Evolutionary conservation across 2,888 invertebrate genomes (phyloP), one percentile per base, ranked within the genome.

Genomic region (Cartodere bifasciata): DNA sequence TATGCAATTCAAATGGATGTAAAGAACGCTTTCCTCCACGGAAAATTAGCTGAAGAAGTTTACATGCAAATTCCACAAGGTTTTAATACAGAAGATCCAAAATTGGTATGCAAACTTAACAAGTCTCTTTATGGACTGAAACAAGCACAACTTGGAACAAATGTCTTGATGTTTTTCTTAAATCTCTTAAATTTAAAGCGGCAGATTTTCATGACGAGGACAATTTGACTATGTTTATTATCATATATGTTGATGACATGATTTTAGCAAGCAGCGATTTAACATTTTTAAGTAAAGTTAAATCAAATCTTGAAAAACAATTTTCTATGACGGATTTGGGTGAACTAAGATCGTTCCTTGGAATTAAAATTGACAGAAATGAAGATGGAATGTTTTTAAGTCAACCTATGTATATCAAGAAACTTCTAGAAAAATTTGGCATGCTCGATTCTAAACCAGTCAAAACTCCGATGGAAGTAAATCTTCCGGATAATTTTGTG

Each of bases 51-150:
- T 10, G 45, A 47, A 27, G 42, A 46, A 13, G 35, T 50, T 4
- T 53, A 43, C 32, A 49, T 50, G 42, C 20, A 32, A 32, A 23
- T 34, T 27, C 46, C 45, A n/a, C 35, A 38, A 14, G 46, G 47
- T 15, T 29, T 44, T 29, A 23, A 16, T 24, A 35, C 16, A 35
- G 22, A 25, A 27, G n/a, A n/a, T n/a, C n/a, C n/a, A n/a, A n/a
- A n/a, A n/a, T n/a, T n/a, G 4, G 44, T 48, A 1, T 42, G 42
- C 16, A 47, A 45, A 36, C 25, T 49, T 4, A 37, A 42, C 5
- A 47, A 48, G 34, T 29, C 40, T 3, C 34, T 52, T n/a, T 51
- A 52, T 38, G 52, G 52, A 3, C 32, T 48, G 1, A 50, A 48
- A 30, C 49, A 49, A 36, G 42, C 48, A 11, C 47, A 44, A 16